Percentiles rank a stretch among this genome's conserved stretches.
Conservation (phyloP, 2,888 invertebrate genomes). For the Agrochola lota region DNA sequence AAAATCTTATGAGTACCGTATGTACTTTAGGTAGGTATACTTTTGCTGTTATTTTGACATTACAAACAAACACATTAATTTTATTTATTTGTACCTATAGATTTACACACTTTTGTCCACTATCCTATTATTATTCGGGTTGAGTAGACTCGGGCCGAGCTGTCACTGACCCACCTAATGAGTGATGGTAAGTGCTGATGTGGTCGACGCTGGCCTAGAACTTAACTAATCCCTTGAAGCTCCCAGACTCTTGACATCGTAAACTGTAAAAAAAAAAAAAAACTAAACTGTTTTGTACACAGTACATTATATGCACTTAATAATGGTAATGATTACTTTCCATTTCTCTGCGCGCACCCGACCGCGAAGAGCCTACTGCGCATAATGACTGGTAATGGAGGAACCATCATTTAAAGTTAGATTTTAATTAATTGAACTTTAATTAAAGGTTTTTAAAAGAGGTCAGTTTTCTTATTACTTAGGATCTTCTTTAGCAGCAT, state of each 20-base stretch:
- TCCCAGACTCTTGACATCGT: not conserved
- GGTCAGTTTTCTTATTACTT: not conserved
- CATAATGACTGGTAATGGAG: slow-evolving; percentile 31
- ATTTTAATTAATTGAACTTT: slow-evolving; percentile 31
- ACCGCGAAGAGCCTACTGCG: slow-evolving; percentile 39
- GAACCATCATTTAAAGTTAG: slow-evolving; percentile 8
- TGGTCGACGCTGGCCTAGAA: not conserved
- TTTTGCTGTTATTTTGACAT: no score
- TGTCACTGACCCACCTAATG: no score
- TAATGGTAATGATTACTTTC: slow-evolving; percentile 70
- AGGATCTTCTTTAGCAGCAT: not conserved
- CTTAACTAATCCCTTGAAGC: not conserved
- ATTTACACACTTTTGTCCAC: no score
- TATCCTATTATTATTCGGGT: no score
- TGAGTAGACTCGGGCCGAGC: no score
- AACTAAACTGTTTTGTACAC: slow-evolving; percentile 5
- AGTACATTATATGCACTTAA: slow-evolving; percentile 51
- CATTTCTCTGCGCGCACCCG: slow-evolving; percentile 65
- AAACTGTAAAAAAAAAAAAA: not conserved
- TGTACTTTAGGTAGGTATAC: no score
- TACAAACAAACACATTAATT: no score
- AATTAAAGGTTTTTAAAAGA: not conserved
- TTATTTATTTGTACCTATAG: no score
- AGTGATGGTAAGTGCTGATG: no score
- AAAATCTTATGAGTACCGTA: no score